Evolutionary conservation across 1,140 invertebrate genomes (phyloP).

Genomic region (Asbolus verrucosus): DNA sequence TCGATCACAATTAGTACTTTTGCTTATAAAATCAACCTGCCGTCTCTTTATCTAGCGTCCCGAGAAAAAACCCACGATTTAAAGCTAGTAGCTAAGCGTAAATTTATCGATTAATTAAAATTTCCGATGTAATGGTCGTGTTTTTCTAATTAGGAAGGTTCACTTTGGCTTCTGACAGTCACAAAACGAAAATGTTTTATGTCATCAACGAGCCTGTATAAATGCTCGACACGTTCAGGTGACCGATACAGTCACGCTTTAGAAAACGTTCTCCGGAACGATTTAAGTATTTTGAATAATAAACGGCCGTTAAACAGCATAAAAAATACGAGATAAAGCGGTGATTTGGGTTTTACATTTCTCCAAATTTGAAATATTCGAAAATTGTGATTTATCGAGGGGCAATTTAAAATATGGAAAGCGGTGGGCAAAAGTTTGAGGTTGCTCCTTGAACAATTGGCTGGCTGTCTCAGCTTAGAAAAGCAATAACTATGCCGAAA

Average conservation of each 20-base stretch:
- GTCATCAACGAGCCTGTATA: neutral
- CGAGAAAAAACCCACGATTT: neutral
- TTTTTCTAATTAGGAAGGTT: conserved; percentile 25
- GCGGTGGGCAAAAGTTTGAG: no score
- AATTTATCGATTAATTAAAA: conserved; percentile 30
- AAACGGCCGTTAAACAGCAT: neutral
- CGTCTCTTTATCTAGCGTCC: conserved; percentile 7
- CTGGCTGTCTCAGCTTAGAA: conserved; percentile 35
- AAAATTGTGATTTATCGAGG: neutral
- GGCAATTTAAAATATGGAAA: neutral
- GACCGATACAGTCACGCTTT: conserved; percentile 2
- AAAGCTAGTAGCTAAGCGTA: conserved; percentile 9
- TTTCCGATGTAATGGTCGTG: conserved; percentile 3
- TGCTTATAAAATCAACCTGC: conserved; percentile 16
- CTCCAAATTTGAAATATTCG: neutral
- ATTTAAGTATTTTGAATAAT: neutral
- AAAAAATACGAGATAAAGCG: no score
- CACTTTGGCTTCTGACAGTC: neutral
- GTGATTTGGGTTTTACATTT: no score
- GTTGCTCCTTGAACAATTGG: neutral
- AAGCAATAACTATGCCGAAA: conserved; percentile 47
- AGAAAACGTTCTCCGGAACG: neutral
- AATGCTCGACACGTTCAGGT: conserved; percentile 15
- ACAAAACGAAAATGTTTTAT: neutral
- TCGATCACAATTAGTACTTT: conserved; percentile 23